Conservation (phyloP, 2,797 vertebrate species). For the Gobionotothen gibberifrons region DNA sequence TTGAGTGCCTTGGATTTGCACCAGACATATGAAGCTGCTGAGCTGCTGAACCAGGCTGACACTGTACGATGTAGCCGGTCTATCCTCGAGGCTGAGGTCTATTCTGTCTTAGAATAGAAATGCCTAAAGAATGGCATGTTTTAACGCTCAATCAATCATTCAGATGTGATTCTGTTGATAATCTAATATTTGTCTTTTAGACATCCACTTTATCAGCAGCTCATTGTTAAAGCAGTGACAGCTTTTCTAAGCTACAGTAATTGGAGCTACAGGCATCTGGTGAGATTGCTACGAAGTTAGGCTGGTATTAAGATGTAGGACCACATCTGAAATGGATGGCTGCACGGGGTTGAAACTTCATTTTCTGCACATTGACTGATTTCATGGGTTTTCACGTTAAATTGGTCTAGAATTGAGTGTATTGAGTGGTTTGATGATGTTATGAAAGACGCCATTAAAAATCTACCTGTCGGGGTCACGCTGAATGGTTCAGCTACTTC, state of each 20-base stretch:
- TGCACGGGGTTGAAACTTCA: slow-evolving; percentile 67
- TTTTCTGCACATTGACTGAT: slow-evolving; percentile 77
- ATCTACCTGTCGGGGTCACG: slow-evolving; percentile 73
- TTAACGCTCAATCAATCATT: slow-evolving; percentile 48
- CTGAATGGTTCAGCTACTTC: slow-evolving; percentile 64
- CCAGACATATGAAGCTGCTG: slow-evolving; percentile 23
- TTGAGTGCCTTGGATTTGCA: slow-evolving; percentile 18
- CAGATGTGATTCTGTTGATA: slow-evolving; percentile 57
- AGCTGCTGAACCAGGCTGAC: slow-evolving; percentile 21
- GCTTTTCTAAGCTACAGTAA: slow-evolving; percentile 49
- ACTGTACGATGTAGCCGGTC: slow-evolving; percentile 15
- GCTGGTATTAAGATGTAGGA: slow-evolving; percentile 62
- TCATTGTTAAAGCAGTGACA: slow-evolving; percentile 47
- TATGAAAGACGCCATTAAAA: slow-evolving; percentile 77
- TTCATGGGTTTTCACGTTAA: slow-evolving; percentile 76
- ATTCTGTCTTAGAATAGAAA: slow-evolving; percentile 36
- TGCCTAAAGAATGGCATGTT: slow-evolving; percentile 33
- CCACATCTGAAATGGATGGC: slow-evolving; percentile 64
- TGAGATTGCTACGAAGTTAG: slow-evolving; percentile 51
- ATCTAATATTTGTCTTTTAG: slow-evolving; percentile 65
- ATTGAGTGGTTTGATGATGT: slow-evolving; percentile 78
- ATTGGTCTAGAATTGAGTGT: slow-evolving; percentile 72
- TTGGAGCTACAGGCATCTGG: slow-evolving; percentile 53
- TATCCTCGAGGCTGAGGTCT: not conserved
- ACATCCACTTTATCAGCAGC: slow-evolving; percentile 47